Percentiles rank a stretch among this genome's conserved stretches.
Evolutionary conservation across 2,888 invertebrate species (phyloP).

Genomic region (Latheticus oryzae): DNA sequence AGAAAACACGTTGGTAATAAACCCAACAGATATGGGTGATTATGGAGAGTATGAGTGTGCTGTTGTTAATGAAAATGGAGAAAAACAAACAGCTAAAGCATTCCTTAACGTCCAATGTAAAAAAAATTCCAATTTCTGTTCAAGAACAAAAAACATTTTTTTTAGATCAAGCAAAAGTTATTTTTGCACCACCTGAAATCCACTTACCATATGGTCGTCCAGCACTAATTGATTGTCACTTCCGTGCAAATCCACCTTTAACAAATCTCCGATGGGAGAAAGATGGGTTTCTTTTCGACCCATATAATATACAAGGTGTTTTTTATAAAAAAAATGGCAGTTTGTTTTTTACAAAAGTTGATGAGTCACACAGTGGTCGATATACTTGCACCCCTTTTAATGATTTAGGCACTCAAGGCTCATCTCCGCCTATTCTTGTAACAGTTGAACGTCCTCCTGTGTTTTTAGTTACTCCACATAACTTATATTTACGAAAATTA

Average conservation of each 20-base stretch:
- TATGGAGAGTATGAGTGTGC: conserved; percentile 89
- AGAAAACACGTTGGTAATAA: conserved; percentile 85
- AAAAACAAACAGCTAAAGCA: conserved; percentile 83
- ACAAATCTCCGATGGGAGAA: conserved; percentile 93
- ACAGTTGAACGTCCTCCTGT: conserved; percentile 87
- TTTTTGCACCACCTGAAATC: conserved; percentile 86
- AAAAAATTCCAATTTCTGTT: too few relatives aligned
- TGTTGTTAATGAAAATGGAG: conserved; percentile 79
- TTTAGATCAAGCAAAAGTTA: conserved; percentile 90
- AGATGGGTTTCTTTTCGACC: conserved; percentile 90
- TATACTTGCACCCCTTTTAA: conserved; percentile 95
- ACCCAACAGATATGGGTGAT: conserved; percentile 83
- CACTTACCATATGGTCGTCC: conserved; percentile 86
- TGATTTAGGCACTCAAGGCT: conserved; percentile 85
- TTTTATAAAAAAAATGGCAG: conserved; percentile 88
- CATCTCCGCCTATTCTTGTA: conserved; percentile 86
- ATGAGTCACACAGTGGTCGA: conserved; percentile 84
- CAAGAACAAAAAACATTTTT: too few relatives aligned
- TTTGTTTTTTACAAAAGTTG: conserved; percentile 79
- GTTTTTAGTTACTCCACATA: conserved; percentile 83
- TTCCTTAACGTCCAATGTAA: conserved; percentile 94
- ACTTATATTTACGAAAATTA: conserved; percentile 84
- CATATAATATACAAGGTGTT: conserved; percentile 89
- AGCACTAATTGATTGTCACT: conserved; percentile 89
- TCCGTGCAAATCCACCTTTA: conserved; percentile 91